These are phyloP conservation scores for Macrotis lagotis DNA, from an alignment of 2,113 vertebrate species.

Conservation along the genomic window DNA sequence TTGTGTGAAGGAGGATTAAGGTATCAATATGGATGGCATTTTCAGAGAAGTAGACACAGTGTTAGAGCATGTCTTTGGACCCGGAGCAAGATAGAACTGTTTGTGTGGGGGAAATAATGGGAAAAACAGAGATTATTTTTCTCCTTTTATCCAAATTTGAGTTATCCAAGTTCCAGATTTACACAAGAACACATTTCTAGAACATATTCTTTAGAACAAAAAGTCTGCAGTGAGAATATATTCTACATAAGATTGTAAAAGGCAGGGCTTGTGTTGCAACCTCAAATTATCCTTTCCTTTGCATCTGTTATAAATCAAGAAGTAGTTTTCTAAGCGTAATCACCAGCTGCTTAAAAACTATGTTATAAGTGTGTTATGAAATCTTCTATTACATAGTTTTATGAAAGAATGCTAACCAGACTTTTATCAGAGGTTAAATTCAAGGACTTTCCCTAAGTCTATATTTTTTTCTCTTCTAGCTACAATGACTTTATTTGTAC, in stretches of 20 bases:
- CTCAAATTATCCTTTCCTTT: no score
- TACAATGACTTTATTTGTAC: background rate
- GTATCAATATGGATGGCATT: background rate
- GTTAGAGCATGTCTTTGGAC: background rate
- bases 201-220: no score
- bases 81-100: background rate
- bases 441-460: background rate
- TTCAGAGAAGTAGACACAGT: background rate
- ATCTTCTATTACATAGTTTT: background rate
- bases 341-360: no score
- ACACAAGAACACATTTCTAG: no score
- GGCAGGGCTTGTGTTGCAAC: no score
- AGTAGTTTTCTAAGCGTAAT: no score
- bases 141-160: background rate
- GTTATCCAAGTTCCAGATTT: no score
- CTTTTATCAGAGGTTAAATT: background rate
- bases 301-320: no score
- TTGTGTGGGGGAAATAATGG: no score
- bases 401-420: background rate
- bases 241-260: no score
- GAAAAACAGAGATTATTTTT: background rate
- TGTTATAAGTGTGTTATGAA: no score
- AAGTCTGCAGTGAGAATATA: no score
- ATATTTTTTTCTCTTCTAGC: background rate
- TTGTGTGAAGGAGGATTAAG: background rate